These are phyloP conservation scores for Halisarca cf. caerulea DNA, from an alignment of 37 sponge, comb jelly and placozoan genomes.

Conservation along the genomic window DNA sequence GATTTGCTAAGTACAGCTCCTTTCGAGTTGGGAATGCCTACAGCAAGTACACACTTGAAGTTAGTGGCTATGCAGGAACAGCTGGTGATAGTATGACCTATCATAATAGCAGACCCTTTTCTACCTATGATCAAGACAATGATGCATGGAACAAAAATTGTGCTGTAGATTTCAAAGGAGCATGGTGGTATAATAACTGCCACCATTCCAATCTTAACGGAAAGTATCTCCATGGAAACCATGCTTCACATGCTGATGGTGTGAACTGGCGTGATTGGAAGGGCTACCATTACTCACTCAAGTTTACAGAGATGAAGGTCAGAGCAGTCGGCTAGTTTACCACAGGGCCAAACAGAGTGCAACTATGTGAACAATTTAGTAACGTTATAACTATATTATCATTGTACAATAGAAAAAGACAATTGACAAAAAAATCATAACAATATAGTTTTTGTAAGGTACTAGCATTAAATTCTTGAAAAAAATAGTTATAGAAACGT, in stretches of 20 bases:
- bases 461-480: too few relatives aligned
- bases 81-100: constrained; percentile 6
- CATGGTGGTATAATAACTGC: neutral
- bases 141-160: neutral
- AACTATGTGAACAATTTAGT: too few relatives aligned
- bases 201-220: neutral
- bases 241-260: neutral
- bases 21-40: constrained; percentile 2
- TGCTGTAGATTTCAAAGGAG: neutral
- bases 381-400: too few relatives aligned
- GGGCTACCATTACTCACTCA: constrained; percentile 1
- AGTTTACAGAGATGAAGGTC: constrained; percentile 27
- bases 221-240: neutral
- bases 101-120: neutral
- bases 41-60: constrained; percentile 10
- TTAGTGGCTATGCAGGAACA: constrained; percentile 16
- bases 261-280: neutral
- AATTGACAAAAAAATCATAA: too few relatives aligned
- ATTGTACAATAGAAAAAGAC: too few relatives aligned
- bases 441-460: too few relatives aligned
- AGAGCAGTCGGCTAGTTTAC: neutral
- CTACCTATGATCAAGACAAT: neutral
- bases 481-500: too few relatives aligned
- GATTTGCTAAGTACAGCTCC: constrained; percentile 12
- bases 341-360: too few relatives aligned